phyloP scores from a whole-genome alignment of 2,113 vertebrate genomes.

The Pygoscelis antarcticus region DNA sequence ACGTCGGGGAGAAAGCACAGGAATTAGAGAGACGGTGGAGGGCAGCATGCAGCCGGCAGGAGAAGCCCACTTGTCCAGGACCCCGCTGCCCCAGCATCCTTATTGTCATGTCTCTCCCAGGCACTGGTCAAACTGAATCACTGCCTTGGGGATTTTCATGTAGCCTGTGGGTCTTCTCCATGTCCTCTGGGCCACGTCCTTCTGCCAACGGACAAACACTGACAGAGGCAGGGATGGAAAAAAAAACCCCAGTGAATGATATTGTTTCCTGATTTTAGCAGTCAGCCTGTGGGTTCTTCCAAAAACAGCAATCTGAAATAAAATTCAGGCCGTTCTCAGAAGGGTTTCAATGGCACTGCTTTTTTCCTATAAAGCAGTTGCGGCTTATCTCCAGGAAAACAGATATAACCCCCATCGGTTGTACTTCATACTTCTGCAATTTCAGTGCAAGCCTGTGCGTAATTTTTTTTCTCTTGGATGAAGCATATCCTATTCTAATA shows the following conservation, averaged over 20 bases:
- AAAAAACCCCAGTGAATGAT: background rate
- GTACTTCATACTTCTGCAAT: conserved; percentile 16
- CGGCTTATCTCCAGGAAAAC: background rate
- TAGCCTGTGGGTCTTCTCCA: background rate
- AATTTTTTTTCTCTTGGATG: background rate
- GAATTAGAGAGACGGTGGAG: background rate
- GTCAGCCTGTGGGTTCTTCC: background rate
- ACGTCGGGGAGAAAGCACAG: background rate
- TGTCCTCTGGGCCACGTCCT: background rate
- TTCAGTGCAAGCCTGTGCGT: background rate
- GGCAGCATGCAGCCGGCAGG: background rate
- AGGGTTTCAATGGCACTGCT: background rate
- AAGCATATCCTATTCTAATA: background rate
- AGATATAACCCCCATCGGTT: background rate
- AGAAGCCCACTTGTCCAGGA: background rate
- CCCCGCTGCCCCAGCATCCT: background rate
- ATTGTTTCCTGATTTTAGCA: background rate
- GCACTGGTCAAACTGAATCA: background rate
- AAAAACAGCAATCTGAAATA: background rate
- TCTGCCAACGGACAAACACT: background rate
- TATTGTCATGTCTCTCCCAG: accelerated
- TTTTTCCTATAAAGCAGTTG: background rate
- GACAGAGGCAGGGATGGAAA: background rate
- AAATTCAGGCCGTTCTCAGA: background rate
- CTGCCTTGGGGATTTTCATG: background rate